Percentiles rank a stretch among this genome's conserved stretches.
Evolutionary conservation across 2,888 invertebrate species (phyloP).

Genomic region (Brachyptera risi): DNA sequence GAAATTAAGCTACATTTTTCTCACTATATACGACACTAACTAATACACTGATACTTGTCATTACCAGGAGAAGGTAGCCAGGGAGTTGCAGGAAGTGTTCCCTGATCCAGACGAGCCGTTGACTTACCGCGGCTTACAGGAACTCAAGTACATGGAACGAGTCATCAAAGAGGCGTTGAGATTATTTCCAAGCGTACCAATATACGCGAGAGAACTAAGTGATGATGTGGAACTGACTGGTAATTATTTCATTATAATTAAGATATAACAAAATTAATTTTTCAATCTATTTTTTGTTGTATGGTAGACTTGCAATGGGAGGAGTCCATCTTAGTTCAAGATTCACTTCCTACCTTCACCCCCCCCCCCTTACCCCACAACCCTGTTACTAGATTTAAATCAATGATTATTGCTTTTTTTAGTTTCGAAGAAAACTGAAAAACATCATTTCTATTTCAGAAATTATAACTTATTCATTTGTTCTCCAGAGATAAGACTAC

Average conservation of each 20-base stretch:
- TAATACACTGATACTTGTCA: neutral
- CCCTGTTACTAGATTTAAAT: too few relatives aligned
- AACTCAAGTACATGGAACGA: conserved; percentile 63
- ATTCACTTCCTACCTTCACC: too few relatives aligned
- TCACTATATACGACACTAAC: neutral
- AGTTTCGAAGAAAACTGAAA: too few relatives aligned
- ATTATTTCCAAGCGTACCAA: conserved; percentile 62
- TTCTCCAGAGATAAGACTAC: too few relatives aligned
- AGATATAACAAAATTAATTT: too few relatives aligned
- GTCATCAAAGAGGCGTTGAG: conserved; percentile 66
- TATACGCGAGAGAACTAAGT: conserved; percentile 30
- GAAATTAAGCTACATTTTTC: neutral
- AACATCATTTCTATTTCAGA: too few relatives aligned
- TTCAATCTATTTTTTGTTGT: too few relatives aligned
- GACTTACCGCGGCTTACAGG: conserved; percentile 55
- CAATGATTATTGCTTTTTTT: too few relatives aligned
- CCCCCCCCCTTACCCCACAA: too few relatives aligned
- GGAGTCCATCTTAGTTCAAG: too few relatives aligned
- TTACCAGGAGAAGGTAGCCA: conserved; percentile 46
- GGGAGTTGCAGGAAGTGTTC: conserved; percentile 51
- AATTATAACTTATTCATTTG: too few relatives aligned
- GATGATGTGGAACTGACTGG: conserved; percentile 30
- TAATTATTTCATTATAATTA: neutral
- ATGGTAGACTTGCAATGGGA: too few relatives aligned
- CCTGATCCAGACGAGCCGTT: conserved; percentile 47